Percentiles rank a stretch among this genome's conserved stretches.
phyloP scores from a whole-genome alignment of 2,888 invertebrate species.

The Leptinotarsa haldemani region DNA sequence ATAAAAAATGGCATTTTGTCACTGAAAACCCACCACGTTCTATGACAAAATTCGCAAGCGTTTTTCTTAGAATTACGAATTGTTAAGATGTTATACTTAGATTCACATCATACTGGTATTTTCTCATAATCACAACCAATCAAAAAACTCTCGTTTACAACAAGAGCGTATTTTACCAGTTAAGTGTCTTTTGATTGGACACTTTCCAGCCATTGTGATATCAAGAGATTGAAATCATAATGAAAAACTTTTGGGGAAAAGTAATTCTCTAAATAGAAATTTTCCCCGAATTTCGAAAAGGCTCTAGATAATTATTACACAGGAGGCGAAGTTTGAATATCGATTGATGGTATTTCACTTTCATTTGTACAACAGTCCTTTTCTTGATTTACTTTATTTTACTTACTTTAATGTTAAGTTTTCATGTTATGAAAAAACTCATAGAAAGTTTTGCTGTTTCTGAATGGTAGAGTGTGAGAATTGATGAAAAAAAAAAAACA shows the following conservation, averaged over 20 bases:
- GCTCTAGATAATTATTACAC: not conserved
- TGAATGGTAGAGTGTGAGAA: too few species aligned
- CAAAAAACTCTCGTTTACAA: not conserved
- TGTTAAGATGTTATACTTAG: too few species aligned
- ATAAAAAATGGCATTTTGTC: too few species aligned
- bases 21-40: too few species aligned
- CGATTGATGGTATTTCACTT: not conserved
- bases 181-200: slow-evolving; percentile 10
- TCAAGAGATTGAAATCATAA: slow-evolving; percentile 6
- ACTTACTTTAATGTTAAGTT: too few species aligned
- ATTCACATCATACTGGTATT: too few species aligned
- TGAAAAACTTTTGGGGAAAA: not conserved
- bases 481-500: too few species aligned
- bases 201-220: not conserved
- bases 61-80: too few species aligned
- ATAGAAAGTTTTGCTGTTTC: too few species aligned
- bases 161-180: not conserved
- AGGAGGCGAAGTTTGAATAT: not conserved
- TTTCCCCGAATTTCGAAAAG: not conserved
- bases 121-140: not conserved
- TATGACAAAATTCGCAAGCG: too few species aligned
- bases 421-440: too few species aligned
- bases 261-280: too few species aligned
- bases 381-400: not conserved
- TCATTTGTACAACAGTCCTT: not conserved